Conservation (phyloP, 2,888 invertebrate genomes). For the Psococerastis gibbosa region DNA sequence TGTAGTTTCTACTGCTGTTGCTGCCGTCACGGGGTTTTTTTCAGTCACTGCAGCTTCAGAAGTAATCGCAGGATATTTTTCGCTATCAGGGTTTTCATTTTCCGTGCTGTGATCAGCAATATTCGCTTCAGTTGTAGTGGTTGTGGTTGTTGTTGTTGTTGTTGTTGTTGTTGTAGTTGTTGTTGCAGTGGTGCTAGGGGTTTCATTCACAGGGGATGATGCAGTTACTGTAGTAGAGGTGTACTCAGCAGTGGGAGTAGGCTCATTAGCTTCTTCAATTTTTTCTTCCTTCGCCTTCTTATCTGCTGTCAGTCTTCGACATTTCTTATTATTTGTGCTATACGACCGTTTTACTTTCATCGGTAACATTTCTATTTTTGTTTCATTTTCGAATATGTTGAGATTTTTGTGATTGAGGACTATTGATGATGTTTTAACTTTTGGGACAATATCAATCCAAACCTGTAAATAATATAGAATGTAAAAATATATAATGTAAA, state of each 20-base stretch:
- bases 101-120: too few species aligned
- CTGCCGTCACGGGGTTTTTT: too few species aligned
- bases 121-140: too few species aligned
- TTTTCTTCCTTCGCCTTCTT: not conserved
- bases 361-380: not conserved
- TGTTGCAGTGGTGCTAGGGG: not conserved
- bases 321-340: not conserved
- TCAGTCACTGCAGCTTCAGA: not conserved
- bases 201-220: not conserved
- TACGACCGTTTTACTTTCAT: not conserved
- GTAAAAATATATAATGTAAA: not conserved
- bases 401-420: slow-evolving; percentile 12
- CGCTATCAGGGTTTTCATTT: too few species aligned
- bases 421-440: slow-evolving; percentile 6
- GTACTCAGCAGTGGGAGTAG: not conserved
- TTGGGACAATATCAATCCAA: slow-evolving; percentile 12
- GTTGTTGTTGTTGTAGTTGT: not conserved
- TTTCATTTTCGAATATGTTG: slow-evolving; percentile 10
- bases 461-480: slow-evolving; percentile 12
- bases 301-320: not conserved
- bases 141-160: not conserved
- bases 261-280: not conserved
- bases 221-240: not conserved
- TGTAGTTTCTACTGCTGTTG: too few species aligned
- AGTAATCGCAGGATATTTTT: not conserved